Percentiles rank a stretch among this genome's conserved stretches.
Conservation (phyloP, 2,113 vertebrate species). For the Acrocephalus arundinaceus region DNA sequence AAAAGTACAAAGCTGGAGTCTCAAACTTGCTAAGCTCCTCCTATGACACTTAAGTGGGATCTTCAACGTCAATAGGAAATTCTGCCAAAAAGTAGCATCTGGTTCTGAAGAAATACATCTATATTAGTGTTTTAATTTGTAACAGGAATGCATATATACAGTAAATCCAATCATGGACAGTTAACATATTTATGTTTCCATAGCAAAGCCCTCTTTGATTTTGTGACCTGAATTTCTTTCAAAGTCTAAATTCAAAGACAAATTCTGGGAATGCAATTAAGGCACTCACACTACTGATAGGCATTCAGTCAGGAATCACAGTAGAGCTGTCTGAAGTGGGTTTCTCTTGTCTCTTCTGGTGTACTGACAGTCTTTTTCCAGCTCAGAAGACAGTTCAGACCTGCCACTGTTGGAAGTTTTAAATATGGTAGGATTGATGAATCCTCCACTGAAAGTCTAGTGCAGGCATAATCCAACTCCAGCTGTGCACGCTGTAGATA, state of each 20-base stretch:
- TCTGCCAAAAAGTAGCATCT: background rate
- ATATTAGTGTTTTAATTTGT: background rate
- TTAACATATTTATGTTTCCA: background rate
- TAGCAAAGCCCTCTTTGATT: background rate
- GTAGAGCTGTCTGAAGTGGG: background rate
- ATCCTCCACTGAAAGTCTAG: background rate
- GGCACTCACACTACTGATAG: background rate
- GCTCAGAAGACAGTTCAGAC: background rate
- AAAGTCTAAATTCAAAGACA: background rate
- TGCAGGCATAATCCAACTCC: background rate
- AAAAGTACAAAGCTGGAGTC: background rate
- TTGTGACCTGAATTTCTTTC: background rate
- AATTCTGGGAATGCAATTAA: background rate
- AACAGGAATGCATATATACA: background rate
- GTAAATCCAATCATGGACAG: background rate
- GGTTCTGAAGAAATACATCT: background rate
- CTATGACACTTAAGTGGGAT: background rate
- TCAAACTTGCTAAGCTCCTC: background rate
- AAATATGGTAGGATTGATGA: background rate
- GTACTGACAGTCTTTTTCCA: background rate
- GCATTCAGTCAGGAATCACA: background rate
- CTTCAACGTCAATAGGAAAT: background rate
- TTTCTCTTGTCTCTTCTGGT: background rate
- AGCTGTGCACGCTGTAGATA: background rate
- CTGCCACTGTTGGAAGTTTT: background rate